phyloP scores from a whole-genome alignment of 1,140 invertebrate genomes.

The Euglossa dilemma region DNA sequence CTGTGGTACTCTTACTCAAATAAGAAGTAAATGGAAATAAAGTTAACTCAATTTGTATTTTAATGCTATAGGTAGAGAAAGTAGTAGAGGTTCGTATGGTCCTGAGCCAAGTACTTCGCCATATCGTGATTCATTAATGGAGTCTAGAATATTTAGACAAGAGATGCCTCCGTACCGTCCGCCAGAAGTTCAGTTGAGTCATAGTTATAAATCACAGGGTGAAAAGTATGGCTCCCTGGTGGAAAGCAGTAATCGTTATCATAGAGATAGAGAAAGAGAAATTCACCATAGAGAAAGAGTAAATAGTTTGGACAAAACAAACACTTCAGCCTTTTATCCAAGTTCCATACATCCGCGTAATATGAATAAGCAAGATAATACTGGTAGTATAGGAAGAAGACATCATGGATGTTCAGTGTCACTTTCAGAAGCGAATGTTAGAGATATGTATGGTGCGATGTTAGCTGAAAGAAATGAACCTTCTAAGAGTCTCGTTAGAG shows the following conservation, averaged over 20 bases:
- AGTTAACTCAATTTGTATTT: not conserved
- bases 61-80: constrained; percentile 70
- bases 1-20: not conserved
- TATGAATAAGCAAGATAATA: constrained; percentile 71
- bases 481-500: constrained; percentile 69
- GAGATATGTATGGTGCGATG: constrained; percentile 78
- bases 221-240: constrained; percentile 79
- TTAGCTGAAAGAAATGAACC: constrained; percentile 73
- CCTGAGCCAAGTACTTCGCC: constrained; percentile 78
- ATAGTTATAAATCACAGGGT: constrained; percentile 73
- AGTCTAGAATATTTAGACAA: constrained; percentile 75
- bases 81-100: constrained; percentile 74
- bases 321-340: constrained; percentile 73
- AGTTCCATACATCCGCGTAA: constrained; percentile 72
- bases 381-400: constrained; percentile 78
- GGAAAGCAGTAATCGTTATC: constrained; percentile 76
- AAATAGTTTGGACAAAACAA: constrained; percentile 80
- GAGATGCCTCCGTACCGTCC: constrained; percentile 77
- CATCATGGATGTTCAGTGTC: constrained; percentile 78
- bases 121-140: constrained; percentile 75
- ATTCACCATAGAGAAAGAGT: constrained; percentile 76
- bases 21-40: not conserved
- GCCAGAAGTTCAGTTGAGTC: constrained; percentile 73
- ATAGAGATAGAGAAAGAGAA: constrained; percentile 75
- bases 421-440: constrained; percentile 77